phyloP scores from a whole-genome alignment of 2,113 vertebrate genomes.

The Neodontobutis hainanensis region DNA sequence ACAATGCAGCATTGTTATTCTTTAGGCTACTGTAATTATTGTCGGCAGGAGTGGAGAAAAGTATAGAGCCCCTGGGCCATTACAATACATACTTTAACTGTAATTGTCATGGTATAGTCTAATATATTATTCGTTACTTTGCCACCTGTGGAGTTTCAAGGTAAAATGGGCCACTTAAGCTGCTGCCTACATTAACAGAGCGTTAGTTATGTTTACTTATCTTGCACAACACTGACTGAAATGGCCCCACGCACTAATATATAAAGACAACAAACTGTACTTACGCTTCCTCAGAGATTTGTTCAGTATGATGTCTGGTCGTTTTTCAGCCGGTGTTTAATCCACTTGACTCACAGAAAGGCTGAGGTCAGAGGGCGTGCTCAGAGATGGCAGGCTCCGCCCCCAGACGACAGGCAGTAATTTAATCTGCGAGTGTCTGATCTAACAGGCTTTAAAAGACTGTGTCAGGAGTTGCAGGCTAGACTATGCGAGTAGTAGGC shows the following conservation, averaged over 20 bases:
- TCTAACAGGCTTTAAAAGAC: conserved; percentile 42
- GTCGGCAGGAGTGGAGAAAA: too few species aligned
- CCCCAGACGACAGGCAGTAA: conserved; percentile 23
- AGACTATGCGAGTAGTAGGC: neutral
- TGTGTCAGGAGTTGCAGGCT: conserved; percentile 23
- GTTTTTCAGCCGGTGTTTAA: conserved; percentile 36
- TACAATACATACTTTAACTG: neutral
- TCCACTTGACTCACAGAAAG: conserved; percentile 48
- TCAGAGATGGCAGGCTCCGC: conserved; percentile 4
- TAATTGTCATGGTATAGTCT: neutral
- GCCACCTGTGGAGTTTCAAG: neutral
- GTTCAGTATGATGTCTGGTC: neutral
- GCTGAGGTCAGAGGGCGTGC: conserved; percentile 36
- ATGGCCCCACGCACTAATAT: too few species aligned
- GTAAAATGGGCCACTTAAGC: neutral
- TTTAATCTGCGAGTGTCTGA: conserved; percentile 21
- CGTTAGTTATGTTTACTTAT: neutral
- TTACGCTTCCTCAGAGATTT: conserved; percentile 40
- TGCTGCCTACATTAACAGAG: neutral
- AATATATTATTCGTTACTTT: too few species aligned
- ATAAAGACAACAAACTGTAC: conserved; percentile 5
- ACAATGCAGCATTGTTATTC: too few species aligned
- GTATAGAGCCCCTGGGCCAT: neutral
- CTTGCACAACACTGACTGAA: neutral
- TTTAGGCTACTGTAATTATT: too few species aligned